Evolutionary conservation across 1,140 invertebrate species (phyloP), one percentile per base, ranked within the genome.

Genomic region (Homarus americanus): DNA sequence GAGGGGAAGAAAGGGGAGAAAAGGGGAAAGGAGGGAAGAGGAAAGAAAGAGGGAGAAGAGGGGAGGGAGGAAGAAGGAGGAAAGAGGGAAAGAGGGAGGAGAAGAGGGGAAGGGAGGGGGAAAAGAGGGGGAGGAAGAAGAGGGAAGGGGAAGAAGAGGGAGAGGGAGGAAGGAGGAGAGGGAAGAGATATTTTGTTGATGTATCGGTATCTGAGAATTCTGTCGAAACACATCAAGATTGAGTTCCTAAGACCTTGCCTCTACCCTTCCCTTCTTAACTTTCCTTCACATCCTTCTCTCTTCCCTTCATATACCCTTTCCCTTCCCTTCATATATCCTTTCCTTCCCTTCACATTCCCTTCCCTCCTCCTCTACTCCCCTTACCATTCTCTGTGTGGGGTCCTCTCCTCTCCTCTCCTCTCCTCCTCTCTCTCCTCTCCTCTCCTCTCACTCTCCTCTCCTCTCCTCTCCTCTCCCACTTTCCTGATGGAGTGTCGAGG

Each of bases 141-240:
- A 44, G 34, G 24, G 34, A 41, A 40, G 28, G 17, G 44, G n/a
- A 49, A 49, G 41, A 32, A 78, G 38, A 32, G 75, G 12, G n/a
- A 41, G 75, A n/a, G 36, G 75, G 38, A 78, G 9, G 75, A 58
- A 80, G 44, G n/a, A n/a, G n/a, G n/a, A n/a, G n/a, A n/a, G n/a
- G n/a, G n/a, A n/a, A n/a, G 44, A 49, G 9, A 49, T 15, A 49
- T 10, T 49, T n/a, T 7, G 44, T 15, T 15, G 15, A 49, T 49
- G n/a, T 49, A 49, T 49, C 44, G 44, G 9, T 1, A 49, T 15
- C 7, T 49, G 44, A 49, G 44, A 49, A 7, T 49, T 10, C 44
- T 15, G 44, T 0, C 7, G 44, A 49, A 10, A 49, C n/a, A n/a
- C n/a, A n/a, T n/a, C n/a, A n/a, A n/a, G n/a, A n/a, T n/a, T n/a